Evolutionary conservation across 2,888 invertebrate species (phyloP), one percentile per base, ranked within the genome.

Genomic region (Troides aeacus): DNA sequence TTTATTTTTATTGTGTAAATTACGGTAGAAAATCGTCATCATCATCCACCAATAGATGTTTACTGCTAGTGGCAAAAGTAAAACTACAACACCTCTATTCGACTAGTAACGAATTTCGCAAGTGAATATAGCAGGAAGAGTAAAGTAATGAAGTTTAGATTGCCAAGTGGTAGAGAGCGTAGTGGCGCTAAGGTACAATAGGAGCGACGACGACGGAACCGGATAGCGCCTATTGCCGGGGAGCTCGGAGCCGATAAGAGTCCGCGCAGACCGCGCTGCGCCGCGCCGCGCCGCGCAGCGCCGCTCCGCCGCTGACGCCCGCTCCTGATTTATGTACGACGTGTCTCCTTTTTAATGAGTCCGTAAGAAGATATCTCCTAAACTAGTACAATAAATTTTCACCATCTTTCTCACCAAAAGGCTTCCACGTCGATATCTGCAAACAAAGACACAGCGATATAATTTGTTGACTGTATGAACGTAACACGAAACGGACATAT

Each of bases 331-430:
- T 92, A 92, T 92, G 89, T 89, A 86, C 90, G 90, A 88, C 90
- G 87, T 89, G 90, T 91, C 91, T 92, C 91, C 90, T 92, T 90
- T 92, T 92, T 92, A 92, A 92, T 92, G 92, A 92, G 92, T 87
- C 89, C 82, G 90, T 90, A 92, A 91, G 90, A 92, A 90, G 91
- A 92, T 92, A 92, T 92, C 90, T 87, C 85, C 82, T 81, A 78
- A 86, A 87, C 85, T 84, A 84, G 86, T 84, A 87, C 89, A 87
- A 92, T 92, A 92, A 92, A 92, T 92, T 89, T 87, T 78, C 83
- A 75, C 80, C 82, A 86, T 83, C 87, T 85, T 89, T 88, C 90
- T 89, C 80, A 83, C 89, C 85, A 81, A 90, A 90, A 92, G 83
- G 87, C 83, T 85, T 86, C 83, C 81, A 80, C 84, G 84, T 90